These are phyloP conservation scores for Drosophila pallidifrons DNA, from an alignment of 1,140 invertebrate species.

Conservation along the genomic window DNA sequence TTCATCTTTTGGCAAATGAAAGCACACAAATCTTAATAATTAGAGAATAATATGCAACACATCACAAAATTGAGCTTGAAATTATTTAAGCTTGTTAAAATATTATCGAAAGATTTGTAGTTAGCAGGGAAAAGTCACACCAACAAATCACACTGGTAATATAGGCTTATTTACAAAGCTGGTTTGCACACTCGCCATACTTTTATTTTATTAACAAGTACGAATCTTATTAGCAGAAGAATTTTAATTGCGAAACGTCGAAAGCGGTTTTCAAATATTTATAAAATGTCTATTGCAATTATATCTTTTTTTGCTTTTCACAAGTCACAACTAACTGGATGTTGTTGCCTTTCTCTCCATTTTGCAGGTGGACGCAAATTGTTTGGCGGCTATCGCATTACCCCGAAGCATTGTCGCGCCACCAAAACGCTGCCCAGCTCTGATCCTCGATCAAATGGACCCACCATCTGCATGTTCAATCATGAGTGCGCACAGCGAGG, in stretches of 20 bases:
- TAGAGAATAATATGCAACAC: not conserved
- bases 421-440: constrained; percentile 86
- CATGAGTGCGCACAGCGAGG: constrained; percentile 93
- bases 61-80: not conserved
- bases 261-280: constrained; percentile 1
- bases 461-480: constrained; percentile 97
- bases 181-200: no score
- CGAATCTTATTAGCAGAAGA: no score
- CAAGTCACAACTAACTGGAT: not conserved
- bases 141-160: no score
- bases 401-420: constrained; percentile 90
- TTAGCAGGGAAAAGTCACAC: no score
- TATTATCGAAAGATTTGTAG: no score
- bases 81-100: no score
- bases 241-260: not conserved
- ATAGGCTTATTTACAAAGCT: no score
- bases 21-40: not conserved
- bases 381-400: constrained; percentile 94
- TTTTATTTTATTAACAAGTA: no score
- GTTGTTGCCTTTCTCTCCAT: not conserved
- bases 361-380: constrained; percentile 89
- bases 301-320: not conserved
- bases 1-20: not conserved
- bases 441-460: constrained; percentile 87
- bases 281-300: not conserved